Conservation (phyloP, 2,113 vertebrate species). For the Oryzias curvinotus region DNA sequence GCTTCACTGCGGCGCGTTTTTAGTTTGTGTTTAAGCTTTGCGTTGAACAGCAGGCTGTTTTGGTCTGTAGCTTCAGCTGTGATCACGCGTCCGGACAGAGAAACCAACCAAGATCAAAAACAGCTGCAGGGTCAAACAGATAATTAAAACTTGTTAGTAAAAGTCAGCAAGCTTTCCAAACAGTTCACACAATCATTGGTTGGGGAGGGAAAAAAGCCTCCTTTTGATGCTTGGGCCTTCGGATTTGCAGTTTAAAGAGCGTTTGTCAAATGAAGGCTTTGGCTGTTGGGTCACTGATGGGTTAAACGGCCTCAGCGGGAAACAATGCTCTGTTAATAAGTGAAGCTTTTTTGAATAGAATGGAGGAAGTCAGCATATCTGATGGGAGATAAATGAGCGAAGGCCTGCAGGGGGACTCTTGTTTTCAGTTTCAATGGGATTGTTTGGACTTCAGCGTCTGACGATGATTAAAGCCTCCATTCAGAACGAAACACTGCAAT, state of each 20-base stretch:
- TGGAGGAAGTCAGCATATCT: constrained; percentile 27
- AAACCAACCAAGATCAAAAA: background rate
- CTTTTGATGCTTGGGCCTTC: background rate
- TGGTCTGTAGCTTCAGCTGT: too few species aligned
- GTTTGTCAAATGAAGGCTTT: constrained; percentile 20
- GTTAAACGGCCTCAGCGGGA: constrained; percentile 23
- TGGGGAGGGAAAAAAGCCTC: background rate
- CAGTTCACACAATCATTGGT: background rate
- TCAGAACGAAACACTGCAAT: too few species aligned
- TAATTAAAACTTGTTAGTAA: constrained; percentile 2
- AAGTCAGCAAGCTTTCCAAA: constrained; percentile 8
- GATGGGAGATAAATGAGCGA: constrained; percentile 36
- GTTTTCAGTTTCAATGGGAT: background rate
- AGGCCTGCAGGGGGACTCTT: background rate
- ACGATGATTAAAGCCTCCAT: too few species aligned
- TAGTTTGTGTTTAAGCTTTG: too few species aligned
- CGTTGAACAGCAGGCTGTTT: too few species aligned
- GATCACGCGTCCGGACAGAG: too few species aligned
- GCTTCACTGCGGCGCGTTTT: too few species aligned
- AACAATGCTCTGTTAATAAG: constrained; percentile 46
- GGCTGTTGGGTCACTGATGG: constrained; percentile 19
- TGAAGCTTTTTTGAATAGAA: constrained; percentile 49
- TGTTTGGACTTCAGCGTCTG: background rate
- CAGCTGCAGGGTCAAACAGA: constrained; percentile 1
- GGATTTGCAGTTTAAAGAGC: constrained; percentile 52